Base-by-base conservation (phyloP, 2,888 invertebrate species). In the Galerucella calmariensis region DNA sequence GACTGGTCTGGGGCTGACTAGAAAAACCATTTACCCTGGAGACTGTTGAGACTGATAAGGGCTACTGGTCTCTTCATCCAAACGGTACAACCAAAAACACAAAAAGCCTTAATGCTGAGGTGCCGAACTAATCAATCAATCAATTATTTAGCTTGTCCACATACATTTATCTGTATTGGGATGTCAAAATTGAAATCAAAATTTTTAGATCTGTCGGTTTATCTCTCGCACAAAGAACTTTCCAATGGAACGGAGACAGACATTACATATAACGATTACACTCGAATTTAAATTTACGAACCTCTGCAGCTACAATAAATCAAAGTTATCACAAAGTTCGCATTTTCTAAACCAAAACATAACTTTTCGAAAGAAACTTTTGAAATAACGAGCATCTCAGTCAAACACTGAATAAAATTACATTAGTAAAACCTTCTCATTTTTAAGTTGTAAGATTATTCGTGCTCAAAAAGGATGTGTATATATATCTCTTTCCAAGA, bases 401-500 rank as follows among this genome's bases (percentile, higher is more conserved):
- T n/a, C 12, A 51, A 4, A 51, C n/a, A 35, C 35, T 35, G 35
- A 48, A 14, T 48, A 48, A 20, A 56, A 56, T 56, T 56, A 20
- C 5, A 16, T 56, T 9, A 56, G 53, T 56, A 20, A 16, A 56
- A 20, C 20, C 9, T 56, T 10, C 10, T 9, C 20, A 56, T 56
- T 56, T 56, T 56, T 56, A 20, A 20, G 56, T 56, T 20, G 16
- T 16, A 20, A 56, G 56, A 56, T 56, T 56, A 56, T 56, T 56
- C 56, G 1, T 56, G 56, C 56, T 46, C 20, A 46, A 59, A 69
- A 68, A 9, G 20, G 9, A 9, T 44, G 16, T 35, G 16, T 35
- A 5, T 35, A 44, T 59, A 46, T 44, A 51, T 66, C 53, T 58
- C 27, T 24, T 72, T 73, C 62, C 73, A 46, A 73, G 70, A 67